A percentile compares a stretch with the other conserved stretches of the same genome.
Conservation (phyloP, 2,888 invertebrate species). For the Deroplatys truncata region DNA sequence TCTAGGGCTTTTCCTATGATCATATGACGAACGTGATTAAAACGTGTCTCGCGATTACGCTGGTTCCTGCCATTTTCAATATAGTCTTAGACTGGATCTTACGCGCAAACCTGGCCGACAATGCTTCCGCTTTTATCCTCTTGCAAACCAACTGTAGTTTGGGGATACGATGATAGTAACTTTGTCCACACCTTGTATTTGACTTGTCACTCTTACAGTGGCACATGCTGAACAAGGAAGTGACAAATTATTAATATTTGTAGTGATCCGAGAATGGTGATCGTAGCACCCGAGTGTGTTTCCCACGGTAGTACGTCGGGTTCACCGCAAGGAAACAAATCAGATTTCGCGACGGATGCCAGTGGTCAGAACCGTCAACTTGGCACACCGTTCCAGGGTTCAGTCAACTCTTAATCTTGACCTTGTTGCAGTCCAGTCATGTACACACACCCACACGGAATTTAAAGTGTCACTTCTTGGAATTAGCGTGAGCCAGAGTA, state of each 20-base stretch:
- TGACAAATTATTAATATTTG: background rate
- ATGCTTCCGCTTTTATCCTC: too few relatives aligned
- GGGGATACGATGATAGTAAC: too few relatives aligned
- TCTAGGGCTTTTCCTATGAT: too few relatives aligned
- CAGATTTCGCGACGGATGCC: background rate
- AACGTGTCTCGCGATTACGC: too few relatives aligned
- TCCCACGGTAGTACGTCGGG: background rate
- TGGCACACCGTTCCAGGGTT: background rate
- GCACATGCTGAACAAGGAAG: too few relatives aligned
- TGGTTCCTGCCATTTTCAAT: too few relatives aligned
- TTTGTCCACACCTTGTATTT: too few relatives aligned
- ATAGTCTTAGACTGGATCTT: too few relatives aligned
- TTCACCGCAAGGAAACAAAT: background rate
- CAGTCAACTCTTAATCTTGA: background rate
- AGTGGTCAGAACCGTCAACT: background rate
- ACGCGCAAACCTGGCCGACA: too few relatives aligned
- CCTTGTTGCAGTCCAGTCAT: background rate
- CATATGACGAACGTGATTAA: too few relatives aligned
- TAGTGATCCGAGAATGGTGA: background rate
- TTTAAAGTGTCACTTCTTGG: background rate
- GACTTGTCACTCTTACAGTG: too few relatives aligned
- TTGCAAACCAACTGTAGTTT: too few relatives aligned
- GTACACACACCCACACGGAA: background rate
- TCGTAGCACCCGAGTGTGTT: background rate
- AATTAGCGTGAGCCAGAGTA: background rate